Evolutionary conservation across 64 coral and sea anemone species (phyloP).

Genomic region (Porites lutea): DNA sequence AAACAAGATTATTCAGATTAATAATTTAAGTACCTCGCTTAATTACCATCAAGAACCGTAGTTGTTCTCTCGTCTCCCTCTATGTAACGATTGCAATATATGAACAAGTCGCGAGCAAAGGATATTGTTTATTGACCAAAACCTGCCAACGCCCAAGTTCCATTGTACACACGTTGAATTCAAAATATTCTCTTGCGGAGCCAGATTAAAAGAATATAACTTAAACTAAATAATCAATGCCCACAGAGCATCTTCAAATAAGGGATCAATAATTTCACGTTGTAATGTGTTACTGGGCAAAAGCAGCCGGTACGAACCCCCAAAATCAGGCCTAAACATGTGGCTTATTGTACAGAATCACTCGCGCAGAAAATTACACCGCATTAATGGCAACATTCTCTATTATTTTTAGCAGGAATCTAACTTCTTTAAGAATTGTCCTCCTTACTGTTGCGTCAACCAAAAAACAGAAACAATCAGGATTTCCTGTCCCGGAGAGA

Average conservation of each 20-base stretch:
- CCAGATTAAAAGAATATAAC: background rate
- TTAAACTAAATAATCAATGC: conserved; percentile 22
- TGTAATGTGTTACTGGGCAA: conserved; percentile 46
- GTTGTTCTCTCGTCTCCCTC: no score
- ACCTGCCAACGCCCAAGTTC: background rate
- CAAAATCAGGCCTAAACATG: conserved; percentile 23
- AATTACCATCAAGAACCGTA: no score
- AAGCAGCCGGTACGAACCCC: conserved; percentile 16
- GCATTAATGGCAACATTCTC: conserved; percentile 25
- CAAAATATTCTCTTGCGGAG: background rate
- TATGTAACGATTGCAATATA: no score
- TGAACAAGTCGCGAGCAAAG: no score
- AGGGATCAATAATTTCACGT: background rate
- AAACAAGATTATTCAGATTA: background rate
- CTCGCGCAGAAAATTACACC: conserved; percentile 42
- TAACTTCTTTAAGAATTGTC: background rate
- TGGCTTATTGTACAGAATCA: conserved; percentile 40
- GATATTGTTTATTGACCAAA: no score
- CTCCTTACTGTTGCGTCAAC: background rate
- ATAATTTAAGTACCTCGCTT: background rate
- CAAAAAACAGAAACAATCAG: background rate
- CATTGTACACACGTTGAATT: background rate
- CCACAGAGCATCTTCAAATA: conserved; percentile 11
- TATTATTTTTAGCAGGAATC: background rate
- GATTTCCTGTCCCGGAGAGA: background rate